These are phyloP conservation scores for Colletes collaris DNA, from an alignment of 2,888 invertebrate genomes.

Conservation along the genomic window DNA sequence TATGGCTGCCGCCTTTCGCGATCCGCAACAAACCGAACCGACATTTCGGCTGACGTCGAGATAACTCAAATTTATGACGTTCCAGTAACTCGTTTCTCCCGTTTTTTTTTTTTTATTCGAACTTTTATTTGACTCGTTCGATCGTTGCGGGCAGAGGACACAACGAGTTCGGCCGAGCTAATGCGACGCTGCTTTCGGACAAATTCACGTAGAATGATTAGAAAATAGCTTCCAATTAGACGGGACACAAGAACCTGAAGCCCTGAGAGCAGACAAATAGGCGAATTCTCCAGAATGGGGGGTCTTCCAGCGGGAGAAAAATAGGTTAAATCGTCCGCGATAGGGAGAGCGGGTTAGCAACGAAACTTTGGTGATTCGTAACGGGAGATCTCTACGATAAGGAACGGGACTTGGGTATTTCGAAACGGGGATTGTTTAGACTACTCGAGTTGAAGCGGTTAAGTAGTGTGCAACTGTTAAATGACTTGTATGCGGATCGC, in stretches of 20 bases:
- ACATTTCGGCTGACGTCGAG: conserved; percentile 23
- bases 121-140: conserved; percentile 30
- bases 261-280: too few species aligned
- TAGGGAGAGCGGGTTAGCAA: not conserved
- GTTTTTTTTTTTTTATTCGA: not conserved
- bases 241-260: too few species aligned
- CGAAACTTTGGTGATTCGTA: not conserved
- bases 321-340: not conserved
- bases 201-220: not conserved
- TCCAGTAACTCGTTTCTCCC: not conserved
- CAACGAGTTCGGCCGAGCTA: not conserved
- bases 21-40: not conserved
- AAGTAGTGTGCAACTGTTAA: not conserved
- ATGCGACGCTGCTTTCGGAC: not conserved
- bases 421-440: not conserved
- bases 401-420: not conserved
- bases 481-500: not conserved
- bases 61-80: conserved; percentile 50
- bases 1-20: not conserved
- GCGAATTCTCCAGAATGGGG: not conserved
- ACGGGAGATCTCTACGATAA: not conserved
- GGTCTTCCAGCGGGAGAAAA: not conserved
- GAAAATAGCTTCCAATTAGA: too few species aligned
- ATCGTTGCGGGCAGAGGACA: not conserved
- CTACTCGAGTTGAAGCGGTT: not conserved